These are phyloP conservation scores for Melanostoma mellinum DNA, from an alignment of 2,888 invertebrate genomes.

Conservation along the genomic window DNA sequence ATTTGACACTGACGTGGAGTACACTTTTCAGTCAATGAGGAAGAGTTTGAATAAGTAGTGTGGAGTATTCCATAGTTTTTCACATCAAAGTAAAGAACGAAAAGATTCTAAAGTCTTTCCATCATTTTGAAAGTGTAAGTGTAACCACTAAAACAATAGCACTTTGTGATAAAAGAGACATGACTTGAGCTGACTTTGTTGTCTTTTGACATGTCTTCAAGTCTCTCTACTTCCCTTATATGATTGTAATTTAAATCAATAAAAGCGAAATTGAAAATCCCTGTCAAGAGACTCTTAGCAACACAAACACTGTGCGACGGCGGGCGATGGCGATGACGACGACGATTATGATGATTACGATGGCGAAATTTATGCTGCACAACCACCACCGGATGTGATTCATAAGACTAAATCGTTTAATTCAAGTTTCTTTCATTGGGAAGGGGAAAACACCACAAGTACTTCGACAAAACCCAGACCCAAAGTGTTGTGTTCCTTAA, in stretches of 20 bases:
- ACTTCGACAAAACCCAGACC: not conserved
- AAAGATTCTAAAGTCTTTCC: too few relatives aligned
- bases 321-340: constrained; percentile 33
- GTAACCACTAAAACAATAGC: not conserved
- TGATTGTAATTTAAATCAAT: constrained; percentile 59
- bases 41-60: too few relatives aligned
- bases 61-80: too few relatives aligned
- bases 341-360: constrained; percentile 36
- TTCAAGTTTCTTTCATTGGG: constrained; percentile 31
- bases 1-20: constrained; percentile 4
- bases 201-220: constrained; percentile 32
- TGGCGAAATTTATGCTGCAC: constrained; percentile 72
- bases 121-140: not conserved
- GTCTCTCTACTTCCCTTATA: constrained; percentile 4
- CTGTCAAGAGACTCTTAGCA: constrained; percentile 12
- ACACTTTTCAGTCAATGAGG: too few relatives aligned
- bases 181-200: constrained; percentile 43
- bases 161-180: constrained; percentile 30
- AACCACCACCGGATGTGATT: constrained; percentile 70
- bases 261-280: constrained; percentile 54
- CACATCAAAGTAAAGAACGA: too few relatives aligned
- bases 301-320: constrained; percentile 5
- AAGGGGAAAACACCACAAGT: constrained; percentile 33
- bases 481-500: constrained; percentile 63
- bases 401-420: constrained; percentile 71